Evolutionary conservation across 2,888 invertebrate genomes (phyloP).

Genomic region (Empis stercorea): DNA sequence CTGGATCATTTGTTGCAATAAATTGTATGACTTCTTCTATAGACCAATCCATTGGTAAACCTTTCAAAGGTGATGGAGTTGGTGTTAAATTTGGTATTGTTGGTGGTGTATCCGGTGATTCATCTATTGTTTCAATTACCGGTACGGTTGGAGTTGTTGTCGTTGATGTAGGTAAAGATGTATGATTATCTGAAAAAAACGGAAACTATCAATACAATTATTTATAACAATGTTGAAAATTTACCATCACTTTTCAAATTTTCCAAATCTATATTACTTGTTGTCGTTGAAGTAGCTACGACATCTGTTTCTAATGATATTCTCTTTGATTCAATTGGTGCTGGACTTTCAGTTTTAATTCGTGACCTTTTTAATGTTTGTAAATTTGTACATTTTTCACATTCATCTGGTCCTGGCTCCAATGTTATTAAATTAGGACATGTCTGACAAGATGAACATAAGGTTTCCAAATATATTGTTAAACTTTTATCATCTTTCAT

Average conservation of each 20-base stretch:
- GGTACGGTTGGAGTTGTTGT: slow-evolving; percentile 12
- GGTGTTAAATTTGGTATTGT: slow-evolving; percentile 5
- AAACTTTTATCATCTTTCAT: slow-evolving; percentile 33
- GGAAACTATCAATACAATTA: background rate
- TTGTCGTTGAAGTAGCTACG: slow-evolving; percentile 15
- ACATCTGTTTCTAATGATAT: slow-evolving; percentile 7
- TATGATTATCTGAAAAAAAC: no score
- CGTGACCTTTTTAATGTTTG: slow-evolving; percentile 12
- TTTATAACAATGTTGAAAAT: background rate
- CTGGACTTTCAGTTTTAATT: slow-evolving; percentile 25
- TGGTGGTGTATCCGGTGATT: slow-evolving; percentile 10
- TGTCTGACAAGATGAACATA: slow-evolving; percentile 34
- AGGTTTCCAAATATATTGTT: slow-evolving; percentile 32
- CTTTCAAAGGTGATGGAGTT: slow-evolving; percentile 33
- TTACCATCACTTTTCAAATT: background rate
- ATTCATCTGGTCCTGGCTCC: slow-evolving; percentile 33
- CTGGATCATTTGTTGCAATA: slow-evolving; percentile 73
- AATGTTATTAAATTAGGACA: slow-evolving; percentile 35
- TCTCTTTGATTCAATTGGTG: slow-evolving; percentile 25
- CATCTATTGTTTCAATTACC: background rate
- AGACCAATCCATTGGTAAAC: slow-evolving; percentile 73
- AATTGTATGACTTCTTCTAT: slow-evolving; percentile 91
- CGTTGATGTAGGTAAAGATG: background rate
- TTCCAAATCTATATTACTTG: slow-evolving; percentile 8
- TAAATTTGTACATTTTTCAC: slow-evolving; percentile 30